These are phyloP conservation scores for Erebia aethiops DNA, from an alignment of 2,888 invertebrate species.

Conservation along the genomic window DNA sequence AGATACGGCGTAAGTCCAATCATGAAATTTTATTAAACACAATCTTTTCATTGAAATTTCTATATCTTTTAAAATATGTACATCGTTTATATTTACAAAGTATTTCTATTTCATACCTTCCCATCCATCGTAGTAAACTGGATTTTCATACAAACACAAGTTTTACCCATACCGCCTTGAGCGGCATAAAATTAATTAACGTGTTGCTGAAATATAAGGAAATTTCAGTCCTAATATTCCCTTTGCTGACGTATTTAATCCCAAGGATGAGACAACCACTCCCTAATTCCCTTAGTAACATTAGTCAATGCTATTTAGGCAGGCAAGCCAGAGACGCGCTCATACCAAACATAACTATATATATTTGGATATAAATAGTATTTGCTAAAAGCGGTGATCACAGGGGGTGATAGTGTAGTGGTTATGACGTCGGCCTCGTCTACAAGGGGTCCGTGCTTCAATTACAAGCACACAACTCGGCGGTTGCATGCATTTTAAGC, in stretches of 20 bases:
- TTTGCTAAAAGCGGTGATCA: too few species aligned
- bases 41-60: too few species aligned
- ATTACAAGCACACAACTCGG: too few species aligned
- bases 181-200: constrained; percentile 53
- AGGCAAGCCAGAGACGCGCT: background rate
- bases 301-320: constrained; percentile 6
- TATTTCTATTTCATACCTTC: background rate
- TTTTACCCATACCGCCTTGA: constrained; percentile 46
- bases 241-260: constrained; percentile 44
- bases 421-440: too few species aligned
- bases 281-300: constrained; percentile 29
- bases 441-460: too few species aligned
- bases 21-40: too few species aligned
- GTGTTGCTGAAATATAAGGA: constrained; percentile 53
- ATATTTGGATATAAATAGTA: too few species aligned
- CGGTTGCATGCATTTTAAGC: too few species aligned
- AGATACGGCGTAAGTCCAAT: too few species aligned
- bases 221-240: constrained; percentile 51
- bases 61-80: background rate
- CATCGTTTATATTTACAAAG: background rate
- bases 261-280: constrained; percentile 34
- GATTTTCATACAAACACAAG: constrained; percentile 16
- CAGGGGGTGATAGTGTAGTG: too few species aligned
- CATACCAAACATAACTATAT: background rate
- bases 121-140: background rate